A percentile compares a stretch with the other conserved stretches of the same genome.
Evolutionary conservation across 1,140 invertebrate species (phyloP).

Genomic region (Caenorhabditis briggsae): DNA sequence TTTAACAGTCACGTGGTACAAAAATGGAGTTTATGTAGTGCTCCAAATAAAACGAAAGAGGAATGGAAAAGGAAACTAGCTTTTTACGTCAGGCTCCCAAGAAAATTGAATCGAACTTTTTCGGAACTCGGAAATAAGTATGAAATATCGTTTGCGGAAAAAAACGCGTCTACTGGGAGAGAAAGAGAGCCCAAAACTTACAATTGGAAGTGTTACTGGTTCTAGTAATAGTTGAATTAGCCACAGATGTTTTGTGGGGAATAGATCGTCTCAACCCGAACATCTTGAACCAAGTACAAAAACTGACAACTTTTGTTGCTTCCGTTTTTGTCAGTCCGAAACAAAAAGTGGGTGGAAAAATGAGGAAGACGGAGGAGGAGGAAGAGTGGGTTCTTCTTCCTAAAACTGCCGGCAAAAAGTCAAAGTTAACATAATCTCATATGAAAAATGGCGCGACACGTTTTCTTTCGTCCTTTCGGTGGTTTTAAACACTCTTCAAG

Average conservation of each 20-base stretch:
- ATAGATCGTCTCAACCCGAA: not conserved
- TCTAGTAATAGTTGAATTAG: conserved; percentile 42
- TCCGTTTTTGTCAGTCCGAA: too few species aligned
- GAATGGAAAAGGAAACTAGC: too few species aligned
- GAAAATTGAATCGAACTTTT: conserved; percentile 37
- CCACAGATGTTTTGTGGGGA: conserved; percentile 31
- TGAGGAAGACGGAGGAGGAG: not conserved
- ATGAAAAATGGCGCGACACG: conserved; percentile 52
- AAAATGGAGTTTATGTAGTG: conserved; percentile 2
- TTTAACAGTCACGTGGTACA: not conserved
- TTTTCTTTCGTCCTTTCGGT: conserved; percentile 28
- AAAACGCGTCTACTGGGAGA: not conserved
- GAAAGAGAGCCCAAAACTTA: not conserved
- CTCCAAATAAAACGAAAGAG: too few species aligned
- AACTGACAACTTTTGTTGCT: conserved; percentile 7
- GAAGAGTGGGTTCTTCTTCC: conserved; percentile 19
- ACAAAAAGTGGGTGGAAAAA: not conserved
- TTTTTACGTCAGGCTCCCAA: not conserved
- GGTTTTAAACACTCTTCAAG: conserved; percentile 3
- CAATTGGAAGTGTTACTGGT: conserved; percentile 6
- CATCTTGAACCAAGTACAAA: conserved; percentile 17
- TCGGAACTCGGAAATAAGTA: not conserved
- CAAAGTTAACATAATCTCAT: conserved; percentile 55
- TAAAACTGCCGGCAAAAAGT: conserved; percentile 35
- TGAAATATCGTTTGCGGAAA: not conserved